Conservation (phyloP, 2,113 vertebrate genomes). For the Fregata magnificens region DNA sequence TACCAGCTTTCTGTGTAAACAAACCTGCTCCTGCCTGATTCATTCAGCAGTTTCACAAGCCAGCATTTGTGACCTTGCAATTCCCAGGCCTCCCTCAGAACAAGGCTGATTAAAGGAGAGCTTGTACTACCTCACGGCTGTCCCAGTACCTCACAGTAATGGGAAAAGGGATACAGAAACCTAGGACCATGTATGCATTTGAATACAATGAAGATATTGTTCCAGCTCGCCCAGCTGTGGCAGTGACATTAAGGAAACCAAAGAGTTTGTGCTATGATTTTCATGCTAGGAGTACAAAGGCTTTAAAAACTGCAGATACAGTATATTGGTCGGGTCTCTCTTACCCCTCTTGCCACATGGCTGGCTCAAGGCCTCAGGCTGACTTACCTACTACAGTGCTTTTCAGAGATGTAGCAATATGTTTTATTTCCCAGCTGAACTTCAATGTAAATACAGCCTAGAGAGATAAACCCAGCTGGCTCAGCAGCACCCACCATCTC, state of each 20-base stretch:
- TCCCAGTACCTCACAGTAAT: background rate
- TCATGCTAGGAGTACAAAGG: background rate
- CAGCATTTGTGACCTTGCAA: background rate
- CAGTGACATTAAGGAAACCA: background rate
- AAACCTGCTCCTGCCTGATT: background rate
- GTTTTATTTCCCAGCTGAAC: background rate
- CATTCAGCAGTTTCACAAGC: background rate
- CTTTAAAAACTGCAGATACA: background rate
- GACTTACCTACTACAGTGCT: background rate
- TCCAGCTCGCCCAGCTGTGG: background rate
- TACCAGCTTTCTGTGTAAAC: background rate
- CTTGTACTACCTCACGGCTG: background rate
- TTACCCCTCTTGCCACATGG: background rate
- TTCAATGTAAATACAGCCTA: background rate
- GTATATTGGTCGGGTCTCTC: background rate
- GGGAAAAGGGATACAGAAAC: slow-evolving; percentile 5
- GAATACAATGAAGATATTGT: slow-evolving; percentile 29
- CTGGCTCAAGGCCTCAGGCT: background rate
- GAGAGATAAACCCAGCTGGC: background rate
- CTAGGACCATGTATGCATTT: background rate
- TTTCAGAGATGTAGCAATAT: background rate
- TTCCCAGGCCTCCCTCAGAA: background rate
- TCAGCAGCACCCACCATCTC: background rate
- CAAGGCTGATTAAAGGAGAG: slow-evolving; percentile 6
- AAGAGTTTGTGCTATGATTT: background rate